Evolutionary conservation across 2,113 vertebrate species (phyloP), one percentile per base, ranked within the genome.

Genomic region (Nibea coibor): DNA sequence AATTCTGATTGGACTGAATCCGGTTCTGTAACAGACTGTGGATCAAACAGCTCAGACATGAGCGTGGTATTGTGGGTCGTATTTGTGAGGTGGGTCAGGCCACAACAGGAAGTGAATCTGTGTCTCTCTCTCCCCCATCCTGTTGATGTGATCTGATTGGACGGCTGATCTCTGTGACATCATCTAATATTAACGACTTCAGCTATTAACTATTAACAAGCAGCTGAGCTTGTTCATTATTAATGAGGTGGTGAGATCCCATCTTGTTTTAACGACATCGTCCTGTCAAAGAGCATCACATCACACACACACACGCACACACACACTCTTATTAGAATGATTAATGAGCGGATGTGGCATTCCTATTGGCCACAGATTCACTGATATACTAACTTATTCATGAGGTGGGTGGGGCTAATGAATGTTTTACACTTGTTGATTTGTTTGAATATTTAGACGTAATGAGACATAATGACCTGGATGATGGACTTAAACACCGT

Each of bases 381-480:
- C 56, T 51, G 42, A 70, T 28, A 48, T 5, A 8, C 17, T 31
- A 1, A 39, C 24, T 47, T 20, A 56, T 74, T 53, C 12, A 45
- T 59, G 24, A 77, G 67, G 26, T 35, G 20, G 79, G 72, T 8
- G 24, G 79, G 15, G 59, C 59, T 77, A 51, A 72, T 82, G 57
- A 51, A 82, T 65, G 17, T 66, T 77, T 82, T 59, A 83, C 43
- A 71, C 26, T 24, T 10, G 12, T 0, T 64, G 72, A 81, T 75
- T 68, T 17, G 31, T 67, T 16, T 61, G 45, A 75, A 54, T 81
- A 65, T 48, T 53, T 26, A 57, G n/a, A 65, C 62, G 70, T 19
- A 71, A 69, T 54, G 71, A 70, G 57, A 71, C 70, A 70, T 79
- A 78, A 74, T 74, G 64, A 75, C 7, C 28, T 75, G 77, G 56